Evolutionary conservation across 2,113 vertebrate genomes (phyloP).

Genomic region (Anas platyrhynchos): DNA sequence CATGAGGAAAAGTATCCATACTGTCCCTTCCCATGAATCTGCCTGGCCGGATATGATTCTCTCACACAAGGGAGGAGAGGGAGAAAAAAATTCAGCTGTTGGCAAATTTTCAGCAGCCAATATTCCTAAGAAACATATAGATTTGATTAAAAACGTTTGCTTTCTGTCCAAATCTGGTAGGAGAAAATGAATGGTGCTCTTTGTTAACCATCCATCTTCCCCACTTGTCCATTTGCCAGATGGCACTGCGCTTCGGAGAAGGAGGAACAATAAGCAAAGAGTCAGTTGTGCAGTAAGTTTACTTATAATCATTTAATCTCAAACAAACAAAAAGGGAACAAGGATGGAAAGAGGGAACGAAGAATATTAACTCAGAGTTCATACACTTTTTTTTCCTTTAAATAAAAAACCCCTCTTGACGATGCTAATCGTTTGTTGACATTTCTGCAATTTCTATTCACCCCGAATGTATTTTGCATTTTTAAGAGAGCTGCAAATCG

Average conservation of each 20-base stretch:
- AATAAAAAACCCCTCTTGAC: neutral
- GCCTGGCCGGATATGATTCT: constrained; percentile 12
- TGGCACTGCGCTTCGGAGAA: constrained; percentile 25
- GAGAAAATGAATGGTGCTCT: constrained; percentile 61
- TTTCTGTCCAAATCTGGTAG: constrained; percentile 59
- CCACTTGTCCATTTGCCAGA: constrained; percentile 67
- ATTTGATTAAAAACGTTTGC: constrained; percentile 73
- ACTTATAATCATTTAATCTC: constrained; percentile 40
- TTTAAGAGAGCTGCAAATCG: neutral
- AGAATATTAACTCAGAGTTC: neutral
- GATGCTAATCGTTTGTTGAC: neutral
- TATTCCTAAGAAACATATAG: constrained; percentile 67
- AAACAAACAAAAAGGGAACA: constrained; percentile 33
- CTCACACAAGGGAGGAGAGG: neutral
- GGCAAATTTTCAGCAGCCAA: constrained; percentile 56
- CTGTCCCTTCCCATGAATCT: neutral
- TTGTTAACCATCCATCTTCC: constrained; percentile 60
- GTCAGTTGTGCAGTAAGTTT: constrained; percentile 47
- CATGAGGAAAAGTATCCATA: neutral
- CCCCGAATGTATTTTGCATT: neutral
- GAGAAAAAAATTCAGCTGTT: neutral
- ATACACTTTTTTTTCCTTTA: neutral
- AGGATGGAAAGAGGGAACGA: neutral
- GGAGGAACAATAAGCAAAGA: constrained; percentile 57
- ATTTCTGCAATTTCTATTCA: neutral